These are phyloP conservation scores for Conger conger DNA, from an alignment of 2,113 vertebrate species.

Conservation along the genomic window DNA sequence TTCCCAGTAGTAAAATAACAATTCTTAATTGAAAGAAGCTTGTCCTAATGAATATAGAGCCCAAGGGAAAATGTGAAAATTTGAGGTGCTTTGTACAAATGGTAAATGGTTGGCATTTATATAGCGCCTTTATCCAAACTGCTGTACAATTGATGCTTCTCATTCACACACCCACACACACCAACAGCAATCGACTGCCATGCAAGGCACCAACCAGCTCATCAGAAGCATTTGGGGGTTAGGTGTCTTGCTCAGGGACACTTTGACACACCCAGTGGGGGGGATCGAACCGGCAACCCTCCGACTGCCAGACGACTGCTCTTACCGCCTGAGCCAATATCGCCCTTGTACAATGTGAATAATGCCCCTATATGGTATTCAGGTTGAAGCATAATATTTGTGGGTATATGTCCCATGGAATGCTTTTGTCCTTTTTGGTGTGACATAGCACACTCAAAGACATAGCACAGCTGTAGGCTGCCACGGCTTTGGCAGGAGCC, in stretches of 20 bases:
- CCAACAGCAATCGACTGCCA: no score
- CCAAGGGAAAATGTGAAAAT: not conserved
- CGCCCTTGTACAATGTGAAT: not conserved
- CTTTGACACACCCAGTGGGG: no score
- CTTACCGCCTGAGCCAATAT: no score
- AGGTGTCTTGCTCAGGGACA: no score
- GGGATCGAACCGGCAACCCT: no score
- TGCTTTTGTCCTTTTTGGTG: not conserved
- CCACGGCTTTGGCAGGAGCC: not conserved
- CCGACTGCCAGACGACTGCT: no score
- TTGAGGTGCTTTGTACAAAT: not conserved
- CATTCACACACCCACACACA: no score
- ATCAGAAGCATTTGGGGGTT: no score
- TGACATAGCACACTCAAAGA: not conserved
- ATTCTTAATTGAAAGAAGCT: slow-evolving; percentile 21
- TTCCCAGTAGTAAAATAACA: slow-evolving; percentile 14
- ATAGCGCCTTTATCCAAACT: no score
- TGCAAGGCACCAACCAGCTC: no score
- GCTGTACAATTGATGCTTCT: no score
- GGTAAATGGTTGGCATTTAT: no score
- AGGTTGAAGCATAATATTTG: not conserved
- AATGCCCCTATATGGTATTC: not conserved
- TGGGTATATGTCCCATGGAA: not conserved
- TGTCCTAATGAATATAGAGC: slow-evolving; percentile 28
- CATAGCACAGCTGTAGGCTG: not conserved